Evolutionary conservation across 2,113 vertebrate species (phyloP).

Genomic region (Xiphophorus couchianus): DNA sequence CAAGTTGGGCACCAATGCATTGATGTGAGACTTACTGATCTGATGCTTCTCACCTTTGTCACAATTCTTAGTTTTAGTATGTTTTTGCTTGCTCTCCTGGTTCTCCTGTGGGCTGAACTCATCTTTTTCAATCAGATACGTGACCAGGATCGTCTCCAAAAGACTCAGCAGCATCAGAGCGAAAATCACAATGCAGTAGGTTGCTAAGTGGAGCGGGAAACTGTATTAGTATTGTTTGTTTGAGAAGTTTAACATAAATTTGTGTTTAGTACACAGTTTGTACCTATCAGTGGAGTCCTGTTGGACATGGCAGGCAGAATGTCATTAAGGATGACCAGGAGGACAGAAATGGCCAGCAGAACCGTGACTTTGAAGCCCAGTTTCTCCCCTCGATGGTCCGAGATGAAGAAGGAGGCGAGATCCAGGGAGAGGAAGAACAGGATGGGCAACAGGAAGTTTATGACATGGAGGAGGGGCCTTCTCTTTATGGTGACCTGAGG

Average conservation of each 20-base stretch:
- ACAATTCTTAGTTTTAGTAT: background rate
- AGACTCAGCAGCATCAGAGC: conserved; percentile 81
- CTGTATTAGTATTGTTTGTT: background rate
- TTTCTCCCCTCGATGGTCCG: conserved; percentile 80
- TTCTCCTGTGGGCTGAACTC: background rate
- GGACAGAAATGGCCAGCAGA: conserved; percentile 76
- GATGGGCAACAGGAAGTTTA: conserved; percentile 83
- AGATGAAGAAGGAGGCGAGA: conserved; percentile 79
- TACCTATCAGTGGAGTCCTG: conserved; percentile 76
- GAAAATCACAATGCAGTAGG: conserved; percentile 79
- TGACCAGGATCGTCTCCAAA: conserved; percentile 77
- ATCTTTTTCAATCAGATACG: conserved; percentile 66
- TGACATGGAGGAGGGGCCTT: conserved; percentile 77
- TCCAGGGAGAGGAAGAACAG: conserved; percentile 82
- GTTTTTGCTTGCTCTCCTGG: background rate
- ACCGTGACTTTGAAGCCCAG: conserved; percentile 78
- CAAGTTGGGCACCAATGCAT: background rate
- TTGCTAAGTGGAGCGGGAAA: conserved; percentile 39
- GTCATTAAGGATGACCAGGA: conserved; percentile 79
- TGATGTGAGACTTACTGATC: too few species aligned
- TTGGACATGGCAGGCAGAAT: conserved; percentile 77
- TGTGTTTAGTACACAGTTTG: background rate
- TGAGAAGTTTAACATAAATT: background rate
- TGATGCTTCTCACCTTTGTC: conserved; percentile 29
- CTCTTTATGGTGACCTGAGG: conserved; percentile 79